phyloP scores from a whole-genome alignment of 2,797 vertebrate genomes.

The Apodemus agrarius region DNA sequence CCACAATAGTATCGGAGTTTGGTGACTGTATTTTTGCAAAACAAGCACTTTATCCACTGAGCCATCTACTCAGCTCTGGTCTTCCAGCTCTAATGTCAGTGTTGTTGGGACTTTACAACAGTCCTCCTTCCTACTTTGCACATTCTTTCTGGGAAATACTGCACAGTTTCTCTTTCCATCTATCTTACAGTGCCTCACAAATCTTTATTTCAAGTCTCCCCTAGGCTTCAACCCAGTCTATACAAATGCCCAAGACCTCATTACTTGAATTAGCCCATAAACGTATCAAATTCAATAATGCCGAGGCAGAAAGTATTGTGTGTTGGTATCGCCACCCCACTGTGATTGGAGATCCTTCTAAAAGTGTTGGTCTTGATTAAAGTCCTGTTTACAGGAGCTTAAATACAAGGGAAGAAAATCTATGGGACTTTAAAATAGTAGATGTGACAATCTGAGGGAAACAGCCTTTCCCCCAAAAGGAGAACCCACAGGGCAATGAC shows the following conservation, averaged over 20 bases:
- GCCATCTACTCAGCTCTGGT: neutral
- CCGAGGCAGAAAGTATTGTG: constrained; percentile 3
- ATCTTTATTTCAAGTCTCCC: constrained; percentile 5
- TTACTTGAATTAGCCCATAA: constrained; percentile 4
- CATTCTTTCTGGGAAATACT: neutral
- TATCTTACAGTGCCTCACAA: neutral
- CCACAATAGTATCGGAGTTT: no score
- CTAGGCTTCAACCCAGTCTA: neutral
- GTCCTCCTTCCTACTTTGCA: neutral
- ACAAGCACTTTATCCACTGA: neutral
- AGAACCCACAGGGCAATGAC: neutral
- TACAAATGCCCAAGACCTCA: neutral
- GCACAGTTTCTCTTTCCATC: constrained; percentile 35
- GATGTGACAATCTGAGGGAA: constrained; percentile 37
- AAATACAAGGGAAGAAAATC: constrained; percentile 34
- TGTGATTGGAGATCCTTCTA: neutral
- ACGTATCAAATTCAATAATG: constrained; percentile 8
- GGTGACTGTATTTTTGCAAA: neutral
- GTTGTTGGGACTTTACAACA: neutral
- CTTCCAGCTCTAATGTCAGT: neutral
- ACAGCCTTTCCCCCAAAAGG: constrained; percentile 10
- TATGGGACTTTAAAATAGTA: constrained; percentile 24
- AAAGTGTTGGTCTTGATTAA: constrained; percentile 44
- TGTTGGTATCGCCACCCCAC: neutral
- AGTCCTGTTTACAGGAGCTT: neutral